phyloP scores from a whole-genome alignment of 2,888 invertebrate genomes.

The Margaritifera margaritifera region DNA sequence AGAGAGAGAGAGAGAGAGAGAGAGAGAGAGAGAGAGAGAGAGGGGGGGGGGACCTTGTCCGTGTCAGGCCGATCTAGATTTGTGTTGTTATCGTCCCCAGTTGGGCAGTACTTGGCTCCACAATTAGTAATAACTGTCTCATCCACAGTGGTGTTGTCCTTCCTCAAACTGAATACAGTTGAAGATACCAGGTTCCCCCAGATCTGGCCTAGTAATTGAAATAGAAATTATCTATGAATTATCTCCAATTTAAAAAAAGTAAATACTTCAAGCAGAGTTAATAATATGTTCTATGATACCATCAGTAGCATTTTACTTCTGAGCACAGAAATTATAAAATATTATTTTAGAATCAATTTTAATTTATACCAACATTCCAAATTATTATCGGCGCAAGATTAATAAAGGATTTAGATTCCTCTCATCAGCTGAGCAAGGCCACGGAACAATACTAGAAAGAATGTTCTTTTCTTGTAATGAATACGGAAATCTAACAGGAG shows the following conservation, averaged over 20 bases:
- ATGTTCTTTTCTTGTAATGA: too few relatives aligned
- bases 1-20: constrained; percentile 4
- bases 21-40: constrained; percentile 1
- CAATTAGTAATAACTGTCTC: constrained; percentile 40
- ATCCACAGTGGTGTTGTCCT: constrained; percentile 1
- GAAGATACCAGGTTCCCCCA: constrained; percentile 87
- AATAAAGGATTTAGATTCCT: too few relatives aligned
- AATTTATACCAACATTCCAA: too few relatives aligned
- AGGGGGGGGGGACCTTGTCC: constrained; percentile 66
- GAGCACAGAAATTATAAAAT: too few relatives aligned
- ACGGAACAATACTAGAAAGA: too few relatives aligned
- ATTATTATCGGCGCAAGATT: too few relatives aligned
- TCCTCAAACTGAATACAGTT: constrained; percentile 34
- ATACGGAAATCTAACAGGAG: too few relatives aligned
- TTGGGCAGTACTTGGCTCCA: constrained; percentile 71
- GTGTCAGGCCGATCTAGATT: constrained; percentile 84
- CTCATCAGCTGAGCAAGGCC: too few relatives aligned
- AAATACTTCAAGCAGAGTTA: neutral
- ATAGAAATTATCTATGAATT: neutral
- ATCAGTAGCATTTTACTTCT: neutral
- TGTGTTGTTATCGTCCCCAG: constrained; percentile 73
- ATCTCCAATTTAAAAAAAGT: neutral
- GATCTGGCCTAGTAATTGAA: constrained; percentile 82
- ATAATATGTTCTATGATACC: neutral
- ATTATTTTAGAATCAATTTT: too few relatives aligned